Evolutionary conservation across 64 coral and sea anemone species (phyloP).

Genomic region (Dendrophyllia cribrosa): DNA sequence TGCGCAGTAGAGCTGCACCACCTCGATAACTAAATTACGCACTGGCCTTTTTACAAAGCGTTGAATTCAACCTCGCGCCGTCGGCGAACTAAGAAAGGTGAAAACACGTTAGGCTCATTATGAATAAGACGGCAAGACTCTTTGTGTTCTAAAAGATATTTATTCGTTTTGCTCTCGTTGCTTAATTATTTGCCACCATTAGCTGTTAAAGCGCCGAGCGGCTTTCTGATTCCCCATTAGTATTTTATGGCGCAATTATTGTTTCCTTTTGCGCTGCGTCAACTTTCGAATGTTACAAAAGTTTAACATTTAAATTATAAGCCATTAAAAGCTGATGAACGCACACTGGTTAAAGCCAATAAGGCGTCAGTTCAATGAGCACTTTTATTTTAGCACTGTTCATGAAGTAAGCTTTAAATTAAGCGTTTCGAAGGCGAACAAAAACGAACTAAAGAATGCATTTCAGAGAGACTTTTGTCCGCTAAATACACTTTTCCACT

Average conservation of each 20-base stretch:
- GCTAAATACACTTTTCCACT: constrained; percentile 46
- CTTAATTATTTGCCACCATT: constrained; percentile 16
- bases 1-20: background rate
- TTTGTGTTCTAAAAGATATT: constrained; percentile 31
- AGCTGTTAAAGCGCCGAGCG: background rate
- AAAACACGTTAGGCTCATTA: constrained; percentile 9
- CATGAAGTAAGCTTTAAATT: constrained; percentile 2
- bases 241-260: constrained; percentile 13
- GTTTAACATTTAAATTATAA: constrained; percentile 32
- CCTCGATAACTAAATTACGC: background rate
- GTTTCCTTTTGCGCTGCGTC: background rate
- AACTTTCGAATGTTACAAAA: constrained; percentile 18
- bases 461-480: constrained; percentile 38
- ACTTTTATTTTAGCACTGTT: constrained; percentile 2
- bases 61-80: background rate
- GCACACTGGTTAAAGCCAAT: constrained; percentile 22
- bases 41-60: constrained; percentile 28
- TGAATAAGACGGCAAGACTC: constrained; percentile 6
- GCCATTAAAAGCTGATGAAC: constrained; percentile 18
- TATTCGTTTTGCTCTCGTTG: constrained; percentile 7
- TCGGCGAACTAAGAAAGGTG: background rate
- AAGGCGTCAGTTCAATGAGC: background rate
- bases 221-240: background rate
- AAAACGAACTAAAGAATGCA: constrained; percentile 37
- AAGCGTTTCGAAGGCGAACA: constrained; percentile 18